phyloP scores from a whole-genome alignment of 2,888 invertebrate genomes.

The Erebia ligea region DNA sequence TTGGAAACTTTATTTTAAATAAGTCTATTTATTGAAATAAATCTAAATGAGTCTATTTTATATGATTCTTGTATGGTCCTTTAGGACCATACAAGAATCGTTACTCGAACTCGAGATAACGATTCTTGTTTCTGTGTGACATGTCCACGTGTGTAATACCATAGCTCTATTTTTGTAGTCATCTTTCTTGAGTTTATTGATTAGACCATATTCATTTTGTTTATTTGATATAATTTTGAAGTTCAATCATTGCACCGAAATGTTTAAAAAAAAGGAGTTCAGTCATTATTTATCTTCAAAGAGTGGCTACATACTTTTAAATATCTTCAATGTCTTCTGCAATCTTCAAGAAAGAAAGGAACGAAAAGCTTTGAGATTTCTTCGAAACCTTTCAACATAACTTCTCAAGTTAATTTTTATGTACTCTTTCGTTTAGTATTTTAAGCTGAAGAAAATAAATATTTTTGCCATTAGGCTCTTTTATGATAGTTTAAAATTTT shows the following conservation, averaged over 20 bases:
- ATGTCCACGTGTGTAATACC: too few relatives aligned
- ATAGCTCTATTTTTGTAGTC: background rate
- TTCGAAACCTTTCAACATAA: constrained; percentile 27
- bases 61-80: too few relatives aligned
- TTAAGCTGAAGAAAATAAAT: constrained; percentile 9
- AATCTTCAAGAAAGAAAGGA: background rate
- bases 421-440: constrained; percentile 7
- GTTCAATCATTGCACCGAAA: too few relatives aligned
- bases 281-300: too few relatives aligned
- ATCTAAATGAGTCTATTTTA: background rate
- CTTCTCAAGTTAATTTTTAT: constrained; percentile 17
- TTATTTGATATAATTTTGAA: background rate
- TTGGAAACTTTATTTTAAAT: background rate
- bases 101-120: too few relatives aligned
- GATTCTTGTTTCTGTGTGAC: too few relatives aligned
- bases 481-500: constrained; percentile 2
- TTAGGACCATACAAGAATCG: too few relatives aligned
- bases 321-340: background rate
- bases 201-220: background rate
- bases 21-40: background rate
- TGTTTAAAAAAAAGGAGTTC: too few relatives aligned
- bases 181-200: background rate
- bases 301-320: too few relatives aligned
- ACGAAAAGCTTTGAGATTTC: background rate
- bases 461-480: background rate